Base-by-base conservation (phyloP, 2,888 invertebrate genomes). In the Melangyna quadrimaculata region DNA sequence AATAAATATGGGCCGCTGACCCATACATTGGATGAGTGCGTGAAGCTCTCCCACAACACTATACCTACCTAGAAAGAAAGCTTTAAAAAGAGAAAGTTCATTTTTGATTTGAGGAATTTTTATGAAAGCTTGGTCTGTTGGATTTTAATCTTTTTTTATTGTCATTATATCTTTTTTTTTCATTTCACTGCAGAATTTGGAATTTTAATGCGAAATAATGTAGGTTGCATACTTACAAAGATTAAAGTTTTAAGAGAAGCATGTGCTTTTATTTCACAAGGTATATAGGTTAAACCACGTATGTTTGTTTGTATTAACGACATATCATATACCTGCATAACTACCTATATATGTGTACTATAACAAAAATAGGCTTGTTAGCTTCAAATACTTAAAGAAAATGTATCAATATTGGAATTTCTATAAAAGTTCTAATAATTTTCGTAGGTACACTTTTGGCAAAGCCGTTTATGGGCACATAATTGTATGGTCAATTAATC, bases 1-100 rank as follows among this genome's bases (percentile, higher is more conserved):
- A 73, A 78, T 22, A 73, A 81, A 81, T 86, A 73, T 78, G 77
- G 86, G 86, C 72, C 86, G 86, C 86, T 86, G 86, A 86, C 86
- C 86, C 73, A 86, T 70, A 78, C 81, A 65, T 69, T 40, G 37
- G 53, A 70, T 57, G 75, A 57, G 45, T 77, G 73, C 72, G 86
- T 81, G 63, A 69, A 70, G 61, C 77, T 77, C 72, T 70, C 69
- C 81, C 75, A 70, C 63, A 70, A 43, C 35, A 12, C 12, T 29
- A n/a, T n/a, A 22, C 32, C 77, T 32, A 32, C 32, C 22, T 22
- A 55, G n/a, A n/a, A 48, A 22, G 12, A 59, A 59, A 86, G 81
- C 77, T 81, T 53, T 17, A 43, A 78, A 81, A 86, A 81, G 81
- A 81, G 81, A 81, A 86, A 86, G 86, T 86, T 86, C 78, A 43